phyloP scores from a whole-genome alignment of 1,140 invertebrate genomes.

The Hypsibius dujardini region DNA sequence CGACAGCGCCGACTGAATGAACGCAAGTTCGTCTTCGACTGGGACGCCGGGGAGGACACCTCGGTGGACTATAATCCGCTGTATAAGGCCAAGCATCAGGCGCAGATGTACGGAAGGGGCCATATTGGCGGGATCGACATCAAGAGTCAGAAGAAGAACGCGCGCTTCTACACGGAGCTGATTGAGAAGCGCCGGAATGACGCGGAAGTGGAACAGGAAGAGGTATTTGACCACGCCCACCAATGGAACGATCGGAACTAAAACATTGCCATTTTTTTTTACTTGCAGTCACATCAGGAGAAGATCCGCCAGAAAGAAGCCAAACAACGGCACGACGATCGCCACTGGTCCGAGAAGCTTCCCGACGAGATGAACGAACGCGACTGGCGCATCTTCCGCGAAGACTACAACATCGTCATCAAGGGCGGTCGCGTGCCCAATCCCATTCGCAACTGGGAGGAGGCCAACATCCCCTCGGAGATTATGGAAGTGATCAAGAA shows the following conservation, averaged over 20 bases:
- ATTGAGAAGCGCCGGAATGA: slow-evolving; percentile 84
- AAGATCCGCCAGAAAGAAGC: slow-evolving; percentile 55
- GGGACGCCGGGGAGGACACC: slow-evolving; percentile 96
- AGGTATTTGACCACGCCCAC: slow-evolving; percentile 72
- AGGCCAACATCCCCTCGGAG: slow-evolving; percentile 68
- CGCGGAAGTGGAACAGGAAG: slow-evolving; percentile 89
- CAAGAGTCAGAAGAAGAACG: slow-evolving; percentile 86
- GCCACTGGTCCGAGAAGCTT: slow-evolving; percentile 94
- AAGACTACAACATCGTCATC: slow-evolving; percentile 97
- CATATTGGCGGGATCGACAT: slow-evolving; percentile 95
- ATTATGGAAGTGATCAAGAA: slow-evolving; percentile 84
- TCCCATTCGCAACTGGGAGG: slow-evolving; percentile 83
- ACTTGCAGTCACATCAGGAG: no score
- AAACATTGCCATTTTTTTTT: no score
- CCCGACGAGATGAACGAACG: slow-evolving; percentile 89
- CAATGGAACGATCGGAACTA: no score
- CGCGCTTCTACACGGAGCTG: slow-evolving; percentile 87
- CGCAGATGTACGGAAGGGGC: slow-evolving; percentile 92
- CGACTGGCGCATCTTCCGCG: slow-evolving; percentile 98
- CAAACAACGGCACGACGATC: slow-evolving; percentile 94
- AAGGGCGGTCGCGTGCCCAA: slow-evolving; percentile 94
- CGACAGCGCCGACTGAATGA: slow-evolving; percentile 81
- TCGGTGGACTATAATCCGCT: slow-evolving; percentile 90
- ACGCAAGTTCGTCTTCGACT: slow-evolving; percentile 98
- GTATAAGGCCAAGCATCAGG: slow-evolving; percentile 84